Conservation (phyloP, 2,888 invertebrate genomes). For the Xestia xanthographa region DNA sequence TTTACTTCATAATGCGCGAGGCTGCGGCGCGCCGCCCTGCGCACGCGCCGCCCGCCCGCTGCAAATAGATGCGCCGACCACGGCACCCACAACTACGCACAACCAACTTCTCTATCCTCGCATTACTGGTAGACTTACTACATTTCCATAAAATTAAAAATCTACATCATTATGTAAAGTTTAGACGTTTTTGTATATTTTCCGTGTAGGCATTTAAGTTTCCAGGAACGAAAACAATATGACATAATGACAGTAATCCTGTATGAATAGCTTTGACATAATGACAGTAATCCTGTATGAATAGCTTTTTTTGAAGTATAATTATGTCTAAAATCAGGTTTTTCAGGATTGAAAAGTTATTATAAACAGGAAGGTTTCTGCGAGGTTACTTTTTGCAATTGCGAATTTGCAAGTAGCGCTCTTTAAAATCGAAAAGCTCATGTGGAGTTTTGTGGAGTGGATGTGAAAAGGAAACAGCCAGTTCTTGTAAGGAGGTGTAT, state of each 20-base stretch:
- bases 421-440: neutral
- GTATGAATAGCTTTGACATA: neutral
- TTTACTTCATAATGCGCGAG: slow-evolving; percentile 78
- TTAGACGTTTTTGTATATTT: neutral
- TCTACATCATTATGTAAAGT: slow-evolving; percentile 1
- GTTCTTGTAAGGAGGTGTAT: too few relatives aligned
- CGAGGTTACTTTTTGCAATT: too few relatives aligned
- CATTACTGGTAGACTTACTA: slow-evolving; percentile 23
- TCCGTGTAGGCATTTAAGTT: neutral
- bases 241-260: neutral
- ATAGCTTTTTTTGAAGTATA: neutral
- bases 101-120: slow-evolving; percentile 12
- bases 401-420: neutral
- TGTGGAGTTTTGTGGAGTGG: too few relatives aligned
- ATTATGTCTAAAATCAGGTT: neutral
- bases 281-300: neutral
- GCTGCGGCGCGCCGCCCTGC: slow-evolving; percentile 75
- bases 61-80: slow-evolving; percentile 75
- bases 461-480: too few relatives aligned
- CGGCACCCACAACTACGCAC: slow-evolving; percentile 30
- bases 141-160: neutral
- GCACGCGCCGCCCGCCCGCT: slow-evolving; percentile 75
- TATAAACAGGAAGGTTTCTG: neutral
- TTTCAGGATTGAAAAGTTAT: neutral
- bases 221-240: neutral